Evolutionary conservation across 1,140 invertebrate genomes (phyloP), one percentile per base, ranked within the genome.

Genomic region (Cotesia vestalis): DNA sequence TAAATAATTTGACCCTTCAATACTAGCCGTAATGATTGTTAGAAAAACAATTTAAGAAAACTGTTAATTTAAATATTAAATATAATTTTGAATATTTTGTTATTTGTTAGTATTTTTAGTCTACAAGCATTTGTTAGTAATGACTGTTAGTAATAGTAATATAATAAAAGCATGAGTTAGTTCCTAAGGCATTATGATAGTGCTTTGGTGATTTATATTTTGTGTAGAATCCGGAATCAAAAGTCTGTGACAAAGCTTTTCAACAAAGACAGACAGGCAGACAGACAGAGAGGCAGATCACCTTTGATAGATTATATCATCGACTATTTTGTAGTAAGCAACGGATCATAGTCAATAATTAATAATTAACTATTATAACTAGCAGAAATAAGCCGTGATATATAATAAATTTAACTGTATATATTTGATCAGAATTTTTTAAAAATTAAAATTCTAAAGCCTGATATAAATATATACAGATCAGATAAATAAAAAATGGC

Each of bases 11-110:
- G 40, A 46, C 40, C 40, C 40, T 46, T 46, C 2, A 27, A 51
- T 59, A 17, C 62, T 14, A 20, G 27, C 68, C 63, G 55, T 75
- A 55, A 76, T 66, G 66, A 79, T 81, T 85, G 82, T 85, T 85
- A 85, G 83, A 85, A 85, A 85, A 85, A 85, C 83, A 85, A 85
- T 85, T 85, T 83, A 69, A 55, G 35, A 46, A 36, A 64, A 52
- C 66, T n/a, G 9, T 72, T 36, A 6, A 20, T 4, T 60, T 62
- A 20, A 12, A 40, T 59, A 57, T 51, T 59, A 64, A 64, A 66
- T 55, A 62, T 11, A 53, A 61, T 61, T 34, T 4, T 14, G 14
- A 35, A 38, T n/a, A 46, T 46, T 46, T 46, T 9, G 5, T 46
- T 9, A 46, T 46, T 46, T 46, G 20, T 64, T 36, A 14, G 38